Evolutionary conservation across 1,140 invertebrate genomes (phyloP), one percentile per base, ranked within the genome.

Genomic region (Anagrus nilaparvatae): DNA sequence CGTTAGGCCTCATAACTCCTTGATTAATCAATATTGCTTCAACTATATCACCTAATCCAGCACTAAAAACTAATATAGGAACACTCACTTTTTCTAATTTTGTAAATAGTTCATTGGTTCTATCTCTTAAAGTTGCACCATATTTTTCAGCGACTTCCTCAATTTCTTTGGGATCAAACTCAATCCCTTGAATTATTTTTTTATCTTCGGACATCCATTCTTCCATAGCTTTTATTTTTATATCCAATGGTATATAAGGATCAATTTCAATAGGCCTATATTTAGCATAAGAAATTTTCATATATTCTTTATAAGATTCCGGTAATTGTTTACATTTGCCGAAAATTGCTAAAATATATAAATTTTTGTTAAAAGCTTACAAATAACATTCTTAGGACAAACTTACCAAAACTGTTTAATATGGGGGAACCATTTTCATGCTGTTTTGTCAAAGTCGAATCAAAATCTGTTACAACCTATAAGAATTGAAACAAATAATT

Each of bases 31-130:
- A 66, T 9, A 90, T 73, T 31, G 82, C 76, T 14, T 82, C 69
- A 1, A 94, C 81, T 5, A 85, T 73, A 56, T 93, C 82, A 1
- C 93, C 93, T 17, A 97, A 72, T 1, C 93, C 93, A 24, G 92
- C 93, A 17, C 90, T 95, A 63, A 97, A 94, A 19, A 97, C 82
- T 23, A 97, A 60, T 10, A 94, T 67, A 1, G 93, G 93, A 16
- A 97, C 79, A 32, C 77, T 60, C 4, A 74, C 56, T 4, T 58
- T 51, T 21, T 81, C 50, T 12, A 92, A 66, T 44, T 69, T 70
- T n/a, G 74, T 52, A 51, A 96, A 81, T 16, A 92, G 63, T 29
- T 80, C 72, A 29, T 75, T 60, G 7, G 82, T 82, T 3, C 79
- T 79, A 54, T 84, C 81, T 54, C 90, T 82, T 56, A 70, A 65